phyloP scores from a whole-genome alignment of 53 echinoderm and acorn worm species.

The Henricia sp. region DNA sequence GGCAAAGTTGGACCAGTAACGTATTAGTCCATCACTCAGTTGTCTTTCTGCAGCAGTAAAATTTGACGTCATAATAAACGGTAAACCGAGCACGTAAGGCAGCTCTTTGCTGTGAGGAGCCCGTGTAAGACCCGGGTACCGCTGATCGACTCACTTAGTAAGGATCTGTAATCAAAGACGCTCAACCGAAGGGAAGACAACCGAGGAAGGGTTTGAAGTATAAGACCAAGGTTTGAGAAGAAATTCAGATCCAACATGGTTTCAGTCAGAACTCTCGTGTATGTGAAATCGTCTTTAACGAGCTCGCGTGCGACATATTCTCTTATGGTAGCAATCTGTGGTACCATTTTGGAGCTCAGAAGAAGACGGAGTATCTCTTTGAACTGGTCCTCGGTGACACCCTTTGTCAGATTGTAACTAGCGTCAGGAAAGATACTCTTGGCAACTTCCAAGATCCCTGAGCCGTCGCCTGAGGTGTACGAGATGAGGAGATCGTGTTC shows the following conservation, averaged over 20 bases:
- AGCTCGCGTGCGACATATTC: background rate
- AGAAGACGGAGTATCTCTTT: background rate
- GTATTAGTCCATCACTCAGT: slow-evolving; percentile 73
- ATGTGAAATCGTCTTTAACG: background rate
- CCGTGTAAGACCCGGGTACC: slow-evolving; percentile 38
- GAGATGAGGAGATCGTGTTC: slow-evolving; percentile 13
- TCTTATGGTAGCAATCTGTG: background rate
- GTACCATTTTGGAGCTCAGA: background rate
- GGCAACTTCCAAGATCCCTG: slow-evolving; percentile 11
- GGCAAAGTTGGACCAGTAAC: slow-evolving; percentile 92
- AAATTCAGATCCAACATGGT: slow-evolving; percentile 13
- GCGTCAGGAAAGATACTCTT: background rate
- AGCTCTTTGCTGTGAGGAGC: slow-evolving; percentile 81
- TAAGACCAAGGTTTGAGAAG: background rate
- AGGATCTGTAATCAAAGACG: slow-evolving; percentile 44
- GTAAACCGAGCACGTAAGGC: slow-evolving; percentile 72
- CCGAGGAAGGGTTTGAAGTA: background rate
- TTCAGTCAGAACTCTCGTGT: slow-evolving; percentile 7
- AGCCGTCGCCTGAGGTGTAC: slow-evolving; percentile 40
- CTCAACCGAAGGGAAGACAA: background rate
- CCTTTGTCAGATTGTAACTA: background rate
- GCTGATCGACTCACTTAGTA: background rate
- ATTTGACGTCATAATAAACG: slow-evolving; percentile 56
- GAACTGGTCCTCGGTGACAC: background rate
- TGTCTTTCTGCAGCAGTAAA: slow-evolving; percentile 66